phyloP scores from a whole-genome alignment of 2,888 invertebrate species.

The Encarsia formosa region DNA sequence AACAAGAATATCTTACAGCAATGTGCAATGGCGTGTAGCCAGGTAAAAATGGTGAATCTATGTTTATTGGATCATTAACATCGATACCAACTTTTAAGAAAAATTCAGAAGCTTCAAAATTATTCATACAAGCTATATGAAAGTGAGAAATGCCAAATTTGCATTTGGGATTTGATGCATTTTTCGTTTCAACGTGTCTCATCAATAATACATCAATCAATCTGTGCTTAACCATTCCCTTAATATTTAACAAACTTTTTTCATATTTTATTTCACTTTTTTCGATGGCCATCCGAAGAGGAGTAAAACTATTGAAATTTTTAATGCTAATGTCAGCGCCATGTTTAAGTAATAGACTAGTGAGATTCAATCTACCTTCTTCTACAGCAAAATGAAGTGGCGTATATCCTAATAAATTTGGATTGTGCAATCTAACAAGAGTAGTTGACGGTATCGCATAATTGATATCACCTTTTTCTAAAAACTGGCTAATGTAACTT shows the following conservation, averaged over 20 bases:
- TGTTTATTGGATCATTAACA: not conserved
- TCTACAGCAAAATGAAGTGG: conserved; percentile 2
- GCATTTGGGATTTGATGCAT: not conserved
- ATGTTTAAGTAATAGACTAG: not conserved
- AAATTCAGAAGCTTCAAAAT: not conserved
- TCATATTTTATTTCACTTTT: not conserved
- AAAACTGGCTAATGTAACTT: no score
- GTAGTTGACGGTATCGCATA: not conserved
- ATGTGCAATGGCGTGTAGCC: conserved; percentile 10
- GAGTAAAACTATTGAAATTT: not conserved
- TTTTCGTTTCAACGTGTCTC: not conserved
- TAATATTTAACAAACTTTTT: not conserved
- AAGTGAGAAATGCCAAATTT: conserved; percentile 7
- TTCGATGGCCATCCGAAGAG: not conserved
- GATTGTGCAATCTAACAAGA: not conserved
- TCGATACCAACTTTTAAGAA: not conserved
- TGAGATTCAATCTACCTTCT: not conserved
- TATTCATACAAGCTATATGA: conserved; percentile 9
- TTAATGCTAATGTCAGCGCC: conserved; percentile 1
- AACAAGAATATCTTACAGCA: not conserved
- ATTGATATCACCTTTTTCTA: conserved; percentile 6
- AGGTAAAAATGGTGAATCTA: not conserved
- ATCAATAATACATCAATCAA: not conserved
- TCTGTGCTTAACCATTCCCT: not conserved
- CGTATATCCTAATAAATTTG: not conserved